These are phyloP conservation scores for Helobdella robusta DNA, from an alignment of 2,888 invertebrate species.

Conservation along the genomic window DNA sequence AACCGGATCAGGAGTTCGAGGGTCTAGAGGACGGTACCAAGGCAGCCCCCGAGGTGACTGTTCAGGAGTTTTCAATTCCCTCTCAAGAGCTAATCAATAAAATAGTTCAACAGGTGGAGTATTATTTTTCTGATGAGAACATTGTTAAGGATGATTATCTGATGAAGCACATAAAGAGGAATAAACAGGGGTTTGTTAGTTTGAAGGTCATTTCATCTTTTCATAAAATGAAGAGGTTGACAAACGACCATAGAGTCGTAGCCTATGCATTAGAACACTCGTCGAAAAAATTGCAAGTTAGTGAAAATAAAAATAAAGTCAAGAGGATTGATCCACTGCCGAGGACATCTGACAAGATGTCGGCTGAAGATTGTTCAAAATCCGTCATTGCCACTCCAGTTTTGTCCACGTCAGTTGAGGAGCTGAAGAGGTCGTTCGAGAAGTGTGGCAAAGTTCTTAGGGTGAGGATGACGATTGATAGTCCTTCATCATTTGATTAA, in stretches of 20 bases:
- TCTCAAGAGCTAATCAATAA: conserved; percentile 41
- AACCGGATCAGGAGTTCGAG: too few relatives aligned
- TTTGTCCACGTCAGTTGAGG: conserved; percentile 75
- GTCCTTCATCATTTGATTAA: background rate
- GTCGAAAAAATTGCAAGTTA: conserved; percentile 73
- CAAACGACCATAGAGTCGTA: conserved; percentile 85
- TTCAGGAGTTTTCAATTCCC: conserved; percentile 1
- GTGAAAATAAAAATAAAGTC: conserved; percentile 79
- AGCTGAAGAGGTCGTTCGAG: conserved; percentile 79
- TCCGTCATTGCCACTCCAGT: conserved; percentile 78
- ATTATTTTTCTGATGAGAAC: conserved; percentile 88
- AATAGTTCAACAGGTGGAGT: conserved; percentile 62
- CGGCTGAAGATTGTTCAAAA: conserved; percentile 81
- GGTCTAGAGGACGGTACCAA: conserved; percentile 5
- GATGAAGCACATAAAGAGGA: conserved; percentile 82
- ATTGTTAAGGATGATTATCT: conserved; percentile 89
- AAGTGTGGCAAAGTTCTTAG: conserved; percentile 77
- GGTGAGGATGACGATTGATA: conserved; percentile 58
- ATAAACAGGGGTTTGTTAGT: conserved; percentile 89
- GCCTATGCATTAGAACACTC: conserved; percentile 67
- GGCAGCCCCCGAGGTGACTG: background rate
- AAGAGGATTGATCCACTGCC: conserved; percentile 67
- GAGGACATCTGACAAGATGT: conserved; percentile 53
- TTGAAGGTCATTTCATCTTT: conserved; percentile 88
- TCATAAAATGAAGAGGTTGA: conserved; percentile 82